Conservation (phyloP, 2,888 invertebrate genomes). For the Strigamia maritima region DNA sequence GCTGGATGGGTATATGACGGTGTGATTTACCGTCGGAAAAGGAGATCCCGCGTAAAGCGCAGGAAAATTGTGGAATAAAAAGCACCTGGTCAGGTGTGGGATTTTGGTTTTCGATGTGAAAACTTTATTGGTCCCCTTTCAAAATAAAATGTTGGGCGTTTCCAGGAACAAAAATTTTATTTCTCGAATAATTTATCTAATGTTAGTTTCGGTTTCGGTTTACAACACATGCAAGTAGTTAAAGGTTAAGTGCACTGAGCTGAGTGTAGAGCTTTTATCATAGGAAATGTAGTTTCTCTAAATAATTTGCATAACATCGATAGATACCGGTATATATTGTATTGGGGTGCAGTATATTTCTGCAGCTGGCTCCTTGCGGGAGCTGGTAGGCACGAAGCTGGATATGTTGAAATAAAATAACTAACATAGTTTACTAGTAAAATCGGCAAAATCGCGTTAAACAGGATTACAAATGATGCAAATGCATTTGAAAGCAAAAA, state of each 20-base stretch:
- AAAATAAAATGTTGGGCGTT: conserved; percentile 8
- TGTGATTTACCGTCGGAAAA: conserved; percentile 11
- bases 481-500: no score
- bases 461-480: no score
- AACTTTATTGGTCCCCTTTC: neutral
- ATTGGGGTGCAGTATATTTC: no score
- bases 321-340: no score
- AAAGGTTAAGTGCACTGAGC: neutral
- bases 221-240: neutral
- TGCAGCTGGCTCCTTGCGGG: no score
- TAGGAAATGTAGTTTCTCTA: no score
- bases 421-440: no score
- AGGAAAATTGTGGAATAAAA: neutral
- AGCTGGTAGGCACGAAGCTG: no score
- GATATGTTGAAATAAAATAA: no score
- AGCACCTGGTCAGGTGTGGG: conserved; percentile 2
- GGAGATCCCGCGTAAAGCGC: neutral
- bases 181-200: neutral
- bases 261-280: no score
- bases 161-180: neutral
- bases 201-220: neutral
- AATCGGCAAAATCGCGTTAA: no score
- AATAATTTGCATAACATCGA: no score
- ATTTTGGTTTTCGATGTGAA: neutral
- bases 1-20: neutral